These are phyloP conservation scores for Tyrannus savana DNA, from an alignment of 2,113 vertebrate genomes.

Conservation along the genomic window DNA sequence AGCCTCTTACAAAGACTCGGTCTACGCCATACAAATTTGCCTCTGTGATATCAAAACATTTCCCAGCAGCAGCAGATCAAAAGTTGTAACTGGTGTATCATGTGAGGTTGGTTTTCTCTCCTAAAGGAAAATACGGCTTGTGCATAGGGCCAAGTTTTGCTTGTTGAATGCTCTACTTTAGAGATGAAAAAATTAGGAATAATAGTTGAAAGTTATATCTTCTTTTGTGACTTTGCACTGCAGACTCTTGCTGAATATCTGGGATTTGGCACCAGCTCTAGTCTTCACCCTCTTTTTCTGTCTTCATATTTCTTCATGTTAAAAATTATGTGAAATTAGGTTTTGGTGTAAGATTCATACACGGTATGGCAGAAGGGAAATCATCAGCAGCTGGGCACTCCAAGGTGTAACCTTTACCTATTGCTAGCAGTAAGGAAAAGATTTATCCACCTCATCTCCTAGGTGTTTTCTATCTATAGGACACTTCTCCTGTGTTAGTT, in stretches of 20 bases:
- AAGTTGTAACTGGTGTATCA: not conserved
- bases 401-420: not conserved
- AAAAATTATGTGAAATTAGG: not conserved
- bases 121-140: not conserved
- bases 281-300: not conserved
- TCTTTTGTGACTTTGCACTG: not conserved
- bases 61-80: not conserved
- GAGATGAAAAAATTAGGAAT: not conserved
- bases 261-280: fast-evolving
- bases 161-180: not conserved
- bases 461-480: not conserved
- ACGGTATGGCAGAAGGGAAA: not conserved
- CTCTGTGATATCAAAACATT: not conserved
- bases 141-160: not conserved
- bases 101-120: not conserved
- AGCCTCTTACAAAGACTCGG: not conserved
- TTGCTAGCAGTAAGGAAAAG: not conserved
- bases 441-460: not conserved
- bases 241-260: not conserved
- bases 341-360: not conserved
- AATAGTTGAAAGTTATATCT: not conserved
- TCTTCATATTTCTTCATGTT: not conserved
- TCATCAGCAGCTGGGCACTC: not conserved
- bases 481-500: not conserved
- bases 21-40: not conserved